Base-by-base conservation (phyloP, 2,113 vertebrate species). In the Neogale vison region DNA sequence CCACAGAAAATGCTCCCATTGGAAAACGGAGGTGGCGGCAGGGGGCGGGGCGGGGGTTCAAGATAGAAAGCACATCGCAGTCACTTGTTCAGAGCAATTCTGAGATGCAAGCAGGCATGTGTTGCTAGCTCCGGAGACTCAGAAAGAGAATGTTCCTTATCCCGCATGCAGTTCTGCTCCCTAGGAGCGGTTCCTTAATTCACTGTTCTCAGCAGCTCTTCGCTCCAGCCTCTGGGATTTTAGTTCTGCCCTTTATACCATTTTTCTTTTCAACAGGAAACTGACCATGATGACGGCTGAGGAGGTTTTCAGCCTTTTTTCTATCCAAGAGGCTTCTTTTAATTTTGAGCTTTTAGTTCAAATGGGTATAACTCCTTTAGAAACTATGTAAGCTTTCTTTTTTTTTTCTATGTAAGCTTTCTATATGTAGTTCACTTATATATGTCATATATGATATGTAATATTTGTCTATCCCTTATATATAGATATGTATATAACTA, bases 291-390 rank as follows among this genome's bases (percentile, higher is more conserved):
- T 77, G 36, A 7, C 11, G 36, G 8, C 39, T 52, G 12, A 69
- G 67, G 77, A 52, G 42, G 31, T 82, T 88, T 69, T 45, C 26
- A 52, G 61, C 7, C 61, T 34, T 92, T 52, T 88, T 61, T 61
- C 42, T 77, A n/a, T 31, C 45, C 59, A 59, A 52, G 34, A 82
- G 34, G 12, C n/a, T 69, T n/a, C 61, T 42, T 39, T 74, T n/a
- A 91, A 83, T 50, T 88, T 95, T 69, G 26, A 96, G 24, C 3
- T 88, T 83, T 93, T 69, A 69, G 31, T 59, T 24, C 50, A 91
- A 81, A 81, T 57, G 20, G 10, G 34, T 76, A n/a, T 7, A 77
- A 82, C 11, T 69, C 20, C 55, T 88, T 77, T 83, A 74, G 50
- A 95, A 92, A 94, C 0, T 14, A 31, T 88, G 34, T 83, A 26